Conservation (phyloP, 2,888 invertebrate genomes). For the Pachydiplax longipennis region DNA sequence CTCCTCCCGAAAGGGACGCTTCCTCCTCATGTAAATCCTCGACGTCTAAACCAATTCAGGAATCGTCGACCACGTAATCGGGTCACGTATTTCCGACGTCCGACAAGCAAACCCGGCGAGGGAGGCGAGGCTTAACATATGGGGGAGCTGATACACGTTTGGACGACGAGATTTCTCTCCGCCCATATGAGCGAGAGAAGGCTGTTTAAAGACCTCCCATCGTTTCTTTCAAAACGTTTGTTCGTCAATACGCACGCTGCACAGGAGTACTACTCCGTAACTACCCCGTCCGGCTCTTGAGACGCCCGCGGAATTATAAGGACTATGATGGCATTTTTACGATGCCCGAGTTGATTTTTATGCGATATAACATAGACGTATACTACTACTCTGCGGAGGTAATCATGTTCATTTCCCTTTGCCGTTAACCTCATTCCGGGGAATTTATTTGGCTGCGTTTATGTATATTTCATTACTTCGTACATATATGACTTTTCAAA, state of each 20-base stretch:
- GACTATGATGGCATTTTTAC: too few relatives aligned
- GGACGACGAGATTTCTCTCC: not conserved
- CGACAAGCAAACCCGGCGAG: not conserved
- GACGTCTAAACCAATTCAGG: constrained; percentile 30
- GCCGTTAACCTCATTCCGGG: too few relatives aligned
- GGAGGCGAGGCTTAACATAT: not conserved
- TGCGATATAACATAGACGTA: too few relatives aligned
- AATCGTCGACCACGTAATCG: constrained; percentile 27
- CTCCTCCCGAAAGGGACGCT: not conserved
- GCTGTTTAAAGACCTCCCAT: not conserved
- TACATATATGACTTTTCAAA: too few relatives aligned
- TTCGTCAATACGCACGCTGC: not conserved
- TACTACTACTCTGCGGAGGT: too few relatives aligned
- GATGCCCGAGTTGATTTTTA: too few relatives aligned
- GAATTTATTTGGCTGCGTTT: too few relatives aligned
- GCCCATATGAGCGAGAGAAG: not conserved
- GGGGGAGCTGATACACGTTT: not conserved
- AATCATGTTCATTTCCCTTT: too few relatives aligned
- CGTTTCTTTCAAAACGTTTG: not conserved
- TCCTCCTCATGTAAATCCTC: constrained; percentile 9
- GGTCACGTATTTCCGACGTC: constrained; percentile 14
- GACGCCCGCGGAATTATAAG: too few relatives aligned
- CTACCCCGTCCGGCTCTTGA: not conserved
- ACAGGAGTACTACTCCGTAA: not conserved
- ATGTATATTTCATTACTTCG: too few relatives aligned